Evolutionary conservation across 2,113 vertebrate genomes (phyloP), one percentile per base, ranked within the genome.

Genomic region (Toxotes chatareus): DNA sequence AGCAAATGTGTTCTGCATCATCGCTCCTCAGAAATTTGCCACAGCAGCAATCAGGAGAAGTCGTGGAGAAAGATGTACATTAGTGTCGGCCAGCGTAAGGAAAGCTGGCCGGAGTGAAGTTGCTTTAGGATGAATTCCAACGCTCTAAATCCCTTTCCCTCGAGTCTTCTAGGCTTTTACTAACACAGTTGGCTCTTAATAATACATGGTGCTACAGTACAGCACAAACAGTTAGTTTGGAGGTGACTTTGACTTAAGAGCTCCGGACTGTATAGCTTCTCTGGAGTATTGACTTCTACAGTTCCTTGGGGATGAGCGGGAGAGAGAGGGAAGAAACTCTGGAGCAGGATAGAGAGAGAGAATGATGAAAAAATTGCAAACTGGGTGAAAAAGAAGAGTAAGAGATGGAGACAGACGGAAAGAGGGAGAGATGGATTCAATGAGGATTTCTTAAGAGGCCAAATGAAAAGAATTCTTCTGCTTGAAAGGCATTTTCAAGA

Each of bases 201-300:
- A 87, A 92, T 86, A 68, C 78, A 88, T 85, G 72, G 32, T 31
- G 42, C 62, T 74, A 66, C 16, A 63, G 68, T 57, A 57, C 53
- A 62, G 75, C 34, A 62, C 21, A 14, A 76, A 81, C 84, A 82
- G 75, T 75, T 63, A 40, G 76, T 84, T 76, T 90, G 86, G 81
- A 89, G 86, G 86, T 91, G 88, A 93, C 90, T 88, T 91, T 91
- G 86, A 78, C 80, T 90, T 85, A 88, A 78, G 73, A 85, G 77
- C 75, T 76, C 40, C 82, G 71, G 56, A 79, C 64, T 74, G 53
- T 60, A 64, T 36, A 46, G 47, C 36, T 64, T 40, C 68, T 78
- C 40, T 59, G 40, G 32, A 57, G 63, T 23, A 79, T 75, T 62
- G 73, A 88, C 83, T 84, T 84, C 64, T 67, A 62, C 64, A 61